Conservation (phyloP, 64 coral and sea anemone species). For the Anthopleura sola region DNA sequence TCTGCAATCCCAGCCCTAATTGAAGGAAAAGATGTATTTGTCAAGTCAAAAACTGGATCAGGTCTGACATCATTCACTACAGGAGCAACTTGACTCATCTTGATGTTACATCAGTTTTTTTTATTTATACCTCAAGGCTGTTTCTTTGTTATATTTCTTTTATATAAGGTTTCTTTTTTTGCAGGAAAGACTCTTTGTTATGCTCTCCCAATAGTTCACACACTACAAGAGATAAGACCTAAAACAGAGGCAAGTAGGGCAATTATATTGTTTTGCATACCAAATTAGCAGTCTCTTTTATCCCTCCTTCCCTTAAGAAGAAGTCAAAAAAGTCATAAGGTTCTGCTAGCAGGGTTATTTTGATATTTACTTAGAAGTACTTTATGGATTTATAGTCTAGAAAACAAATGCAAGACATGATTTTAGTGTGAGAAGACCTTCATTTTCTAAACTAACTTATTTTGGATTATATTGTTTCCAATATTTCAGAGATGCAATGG, state of each 20-base stretch:
- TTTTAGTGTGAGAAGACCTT: too few species aligned
- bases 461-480: not conserved
- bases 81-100: not conserved
- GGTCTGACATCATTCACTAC: slow-evolving; percentile 38
- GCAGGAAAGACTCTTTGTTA: slow-evolving; percentile 95
- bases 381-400: too few species aligned
- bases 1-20: slow-evolving; percentile 42
- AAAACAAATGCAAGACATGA: too few species aligned
- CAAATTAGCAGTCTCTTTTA: too few species aligned
- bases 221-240: slow-evolving; percentile 74
- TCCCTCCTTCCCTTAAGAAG: too few species aligned
- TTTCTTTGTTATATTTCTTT: not conserved
- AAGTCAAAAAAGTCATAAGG: too few species aligned
- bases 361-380: too few species aligned
- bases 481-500: slow-evolving; percentile 86
- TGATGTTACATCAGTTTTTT: too few species aligned
- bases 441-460: too few species aligned
- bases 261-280: not conserved
- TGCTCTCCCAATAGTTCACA: slow-evolving; percentile 71
- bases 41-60: slow-evolving; percentile 92
- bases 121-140: too few species aligned
- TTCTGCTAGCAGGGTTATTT: too few species aligned
- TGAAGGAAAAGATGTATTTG: slow-evolving; percentile 88
- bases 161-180: not conserved
- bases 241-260: slow-evolving; percentile 73